Base-by-base conservation (phyloP, 1,140 invertebrate species). In the Physella acuta region DNA sequence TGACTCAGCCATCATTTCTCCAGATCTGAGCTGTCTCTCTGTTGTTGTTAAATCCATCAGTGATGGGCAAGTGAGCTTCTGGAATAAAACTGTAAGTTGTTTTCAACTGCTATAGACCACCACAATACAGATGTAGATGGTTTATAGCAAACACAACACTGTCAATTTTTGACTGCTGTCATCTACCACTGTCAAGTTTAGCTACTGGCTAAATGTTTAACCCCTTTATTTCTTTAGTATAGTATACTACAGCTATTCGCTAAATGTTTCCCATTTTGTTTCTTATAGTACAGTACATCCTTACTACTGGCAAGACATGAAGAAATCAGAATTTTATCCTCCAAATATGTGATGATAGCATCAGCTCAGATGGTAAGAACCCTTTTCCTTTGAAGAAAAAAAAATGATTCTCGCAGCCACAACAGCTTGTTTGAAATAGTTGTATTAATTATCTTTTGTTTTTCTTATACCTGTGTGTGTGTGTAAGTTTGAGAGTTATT, bases 281-380 rank as follows among this genome's bases (percentile, higher is more conserved):
- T 8, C 20, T 66, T 55, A 11, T 39, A 68, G 66, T 59, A 44
- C 28, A 88, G 92, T 76, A 91, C 91, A 30, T 86, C 88, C 65
- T 87, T 92, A 28, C 83, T 93, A 61, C 86, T 89, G 73, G 87
- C 88, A 53, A 88, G 89, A 78, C 87, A 88, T 65, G 87, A 88
- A 65, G 91, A 93, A 82, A 86, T 93, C 66, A 88, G 90, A 76
- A 84, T 89, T 30, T 84, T 94, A 20, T 90, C 91, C 17, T 85
- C 88, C 8, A 92, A 92, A 80, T 90, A 92, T 85, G 89, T 89
- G 11, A 88, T 92, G 76, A 88, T 93, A 17, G 72, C 76, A 3
- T 79, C 79, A 49, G 68, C 81, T 24, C 67, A 77, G 52, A 70
- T 58, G 63, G 79, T 81, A 68, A 62, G 76, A 24, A 55, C 20